Conservation (phyloP, 2,888 invertebrate genomes). For the Ectemnius lituratus region DNA sequence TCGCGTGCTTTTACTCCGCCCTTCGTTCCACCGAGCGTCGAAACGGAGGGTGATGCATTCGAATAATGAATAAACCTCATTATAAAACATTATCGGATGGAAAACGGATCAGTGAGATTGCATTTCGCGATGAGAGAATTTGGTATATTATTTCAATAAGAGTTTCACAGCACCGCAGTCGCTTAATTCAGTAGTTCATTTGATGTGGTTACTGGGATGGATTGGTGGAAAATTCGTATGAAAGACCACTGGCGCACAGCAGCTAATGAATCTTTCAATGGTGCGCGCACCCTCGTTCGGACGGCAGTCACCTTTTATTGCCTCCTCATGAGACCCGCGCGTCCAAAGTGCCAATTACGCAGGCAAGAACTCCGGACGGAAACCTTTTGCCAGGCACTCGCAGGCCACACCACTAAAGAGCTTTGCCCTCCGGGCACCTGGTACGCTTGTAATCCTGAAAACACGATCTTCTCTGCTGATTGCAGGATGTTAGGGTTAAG, state of each 20-base stretch:
- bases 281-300: constrained; percentile 2
- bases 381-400: constrained; percentile 29
- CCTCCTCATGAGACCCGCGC: constrained; percentile 46
- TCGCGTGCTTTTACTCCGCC: no score
- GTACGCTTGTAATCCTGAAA: constrained; percentile 56
- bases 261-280: constrained; percentile 55
- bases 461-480: constrained; percentile 50
- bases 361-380: constrained; percentile 34
- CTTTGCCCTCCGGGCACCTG: constrained; percentile 13
- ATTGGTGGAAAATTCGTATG: constrained; percentile 43
- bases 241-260: constrained; percentile 34
- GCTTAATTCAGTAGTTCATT: constrained; percentile 48
- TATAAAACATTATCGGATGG: no score
- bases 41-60: no score
- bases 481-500: constrained; percentile 21
- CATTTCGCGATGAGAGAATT: no score
- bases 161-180: constrained; percentile 13
- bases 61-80: no score
- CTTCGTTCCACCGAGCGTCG: no score
- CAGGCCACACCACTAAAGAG: constrained; percentile 18
- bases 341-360: constrained; percentile 60
- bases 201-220: constrained; percentile 10
- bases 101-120: no score
- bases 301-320: constrained; percentile 48
- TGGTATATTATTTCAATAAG: constrained; percentile 28